phyloP scores from a whole-genome alignment of 2,888 invertebrate species.

The Rotaria magnacalcarata region DNA sequence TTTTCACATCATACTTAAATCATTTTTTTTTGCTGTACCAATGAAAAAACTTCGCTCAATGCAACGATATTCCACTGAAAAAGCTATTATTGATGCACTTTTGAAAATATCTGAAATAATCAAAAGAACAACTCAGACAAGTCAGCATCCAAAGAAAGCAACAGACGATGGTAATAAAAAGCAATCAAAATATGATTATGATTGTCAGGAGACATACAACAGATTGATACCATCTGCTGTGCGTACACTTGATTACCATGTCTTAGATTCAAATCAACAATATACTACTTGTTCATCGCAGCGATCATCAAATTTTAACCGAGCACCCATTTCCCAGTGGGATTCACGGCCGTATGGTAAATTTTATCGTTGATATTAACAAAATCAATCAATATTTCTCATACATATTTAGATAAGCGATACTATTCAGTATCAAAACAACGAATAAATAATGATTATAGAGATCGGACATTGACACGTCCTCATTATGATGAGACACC shows the following conservation, averaged over 20 bases:
- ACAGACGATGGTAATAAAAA: not conserved
- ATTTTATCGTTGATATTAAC: too few relatives aligned
- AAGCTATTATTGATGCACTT: conserved; percentile 19
- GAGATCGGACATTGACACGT: not conserved
- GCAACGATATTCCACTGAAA: not conserved
- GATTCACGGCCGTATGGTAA: too few relatives aligned
- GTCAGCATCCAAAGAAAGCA: not conserved
- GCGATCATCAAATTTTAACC: not conserved
- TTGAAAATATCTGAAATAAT: conserved; percentile 14
- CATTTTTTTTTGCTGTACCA: not conserved
- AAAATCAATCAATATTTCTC: too few relatives aligned
- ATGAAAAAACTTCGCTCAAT: not conserved
- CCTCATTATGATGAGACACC: not conserved
- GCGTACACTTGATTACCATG: not conserved
- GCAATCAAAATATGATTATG: not conserved
- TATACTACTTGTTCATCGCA: not conserved
- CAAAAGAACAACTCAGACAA: not conserved
- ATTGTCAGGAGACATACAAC: not conserved
- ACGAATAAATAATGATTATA: not conserved
- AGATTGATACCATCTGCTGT: not conserved
- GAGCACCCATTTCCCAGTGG: not conserved
- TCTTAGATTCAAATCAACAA: not conserved
- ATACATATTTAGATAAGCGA: not conserved
- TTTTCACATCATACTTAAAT: too few relatives aligned
- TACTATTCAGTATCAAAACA: not conserved